Conservation (phyloP, 2,888 invertebrate genomes). For the Epinotia bilunana region DNA sequence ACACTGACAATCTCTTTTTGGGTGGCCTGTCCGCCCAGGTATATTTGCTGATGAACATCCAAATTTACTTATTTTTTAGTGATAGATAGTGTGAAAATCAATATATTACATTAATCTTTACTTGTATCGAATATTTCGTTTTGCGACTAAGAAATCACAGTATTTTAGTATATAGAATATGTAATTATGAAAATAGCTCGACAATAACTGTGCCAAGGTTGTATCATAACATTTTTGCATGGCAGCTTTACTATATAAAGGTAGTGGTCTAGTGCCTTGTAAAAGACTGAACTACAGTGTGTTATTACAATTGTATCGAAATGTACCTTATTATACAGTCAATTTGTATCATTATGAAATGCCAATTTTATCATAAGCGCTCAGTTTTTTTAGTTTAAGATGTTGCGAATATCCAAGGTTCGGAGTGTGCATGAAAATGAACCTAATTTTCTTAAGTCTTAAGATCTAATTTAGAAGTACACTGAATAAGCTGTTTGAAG, state of each 20-base stretch:
- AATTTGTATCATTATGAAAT: constrained; percentile 29
- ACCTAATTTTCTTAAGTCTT: neutral
- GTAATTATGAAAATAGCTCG: constrained; percentile 8
- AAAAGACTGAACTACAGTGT: constrained; percentile 64
- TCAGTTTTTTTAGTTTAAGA: constrained; percentile 24
- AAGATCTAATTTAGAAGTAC: constrained; percentile 18
- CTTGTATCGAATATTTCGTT: constrained; percentile 16
- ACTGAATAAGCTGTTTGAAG: neutral
- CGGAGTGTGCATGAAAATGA: neutral
- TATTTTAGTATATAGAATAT: constrained; percentile 41
- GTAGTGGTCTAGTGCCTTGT: constrained; percentile 65
- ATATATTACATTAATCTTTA: constrained; percentile 6
- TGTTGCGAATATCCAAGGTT: neutral
- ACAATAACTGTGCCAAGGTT: constrained; percentile 44
- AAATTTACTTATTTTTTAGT: no score
- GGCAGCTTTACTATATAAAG: constrained; percentile 56
- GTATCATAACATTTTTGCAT: constrained; percentile 38
- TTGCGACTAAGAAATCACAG: constrained; percentile 33
- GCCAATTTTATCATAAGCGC: constrained; percentile 33
- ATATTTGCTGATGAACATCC: no score
- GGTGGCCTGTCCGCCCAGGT: no score
- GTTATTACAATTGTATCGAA: constrained; percentile 39
- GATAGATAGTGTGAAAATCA: no score
- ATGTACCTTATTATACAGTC: constrained; percentile 34
- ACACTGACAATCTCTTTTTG: no score